These are phyloP conservation scores for Hoplodrina ambigua DNA, from an alignment of 2,888 invertebrate species.

Conservation along the genomic window DNA sequence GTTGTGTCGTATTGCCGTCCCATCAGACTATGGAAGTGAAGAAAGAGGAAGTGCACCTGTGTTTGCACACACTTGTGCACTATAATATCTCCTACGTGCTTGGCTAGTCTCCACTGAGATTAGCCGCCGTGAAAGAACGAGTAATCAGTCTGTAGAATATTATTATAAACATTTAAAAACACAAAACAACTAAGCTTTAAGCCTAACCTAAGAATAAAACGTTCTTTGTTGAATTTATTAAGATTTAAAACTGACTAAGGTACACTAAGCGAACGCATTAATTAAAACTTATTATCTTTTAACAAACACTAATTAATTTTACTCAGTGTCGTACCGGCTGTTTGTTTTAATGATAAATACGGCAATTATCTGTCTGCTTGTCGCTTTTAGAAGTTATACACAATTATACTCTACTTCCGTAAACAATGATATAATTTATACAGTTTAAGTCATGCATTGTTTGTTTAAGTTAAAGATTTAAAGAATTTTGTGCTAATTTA, in stretches of 20 bases:
- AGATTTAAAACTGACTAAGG: constrained; percentile 42
- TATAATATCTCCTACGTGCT: too few species aligned
- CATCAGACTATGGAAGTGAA: too few species aligned
- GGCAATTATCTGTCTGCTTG: constrained; percentile 65
- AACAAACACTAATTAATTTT: constrained; percentile 72
- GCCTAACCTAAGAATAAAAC: constrained; percentile 6
- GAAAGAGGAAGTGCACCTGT: too few species aligned
- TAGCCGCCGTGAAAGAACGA: too few species aligned
- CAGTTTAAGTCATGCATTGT: constrained; percentile 5
- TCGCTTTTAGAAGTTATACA: constrained; percentile 43
- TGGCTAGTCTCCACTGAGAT: too few species aligned
- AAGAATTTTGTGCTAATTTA: background rate
- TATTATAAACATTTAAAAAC: too few species aligned
- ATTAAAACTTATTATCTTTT: constrained; percentile 66
- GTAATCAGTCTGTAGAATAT: too few species aligned
- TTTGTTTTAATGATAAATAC: constrained; percentile 77
- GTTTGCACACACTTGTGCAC: too few species aligned
- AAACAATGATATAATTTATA: constrained; percentile 25
- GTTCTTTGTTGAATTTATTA: constrained; percentile 43
- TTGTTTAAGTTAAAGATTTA: background rate
- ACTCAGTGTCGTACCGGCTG: constrained; percentile 69
- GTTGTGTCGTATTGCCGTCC: too few species aligned
- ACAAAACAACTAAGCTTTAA: background rate
- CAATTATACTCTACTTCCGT: constrained; percentile 31
- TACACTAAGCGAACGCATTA: constrained; percentile 49